Conservation (phyloP, 2,888 invertebrate species). For the Sussaba pulchella region DNA sequence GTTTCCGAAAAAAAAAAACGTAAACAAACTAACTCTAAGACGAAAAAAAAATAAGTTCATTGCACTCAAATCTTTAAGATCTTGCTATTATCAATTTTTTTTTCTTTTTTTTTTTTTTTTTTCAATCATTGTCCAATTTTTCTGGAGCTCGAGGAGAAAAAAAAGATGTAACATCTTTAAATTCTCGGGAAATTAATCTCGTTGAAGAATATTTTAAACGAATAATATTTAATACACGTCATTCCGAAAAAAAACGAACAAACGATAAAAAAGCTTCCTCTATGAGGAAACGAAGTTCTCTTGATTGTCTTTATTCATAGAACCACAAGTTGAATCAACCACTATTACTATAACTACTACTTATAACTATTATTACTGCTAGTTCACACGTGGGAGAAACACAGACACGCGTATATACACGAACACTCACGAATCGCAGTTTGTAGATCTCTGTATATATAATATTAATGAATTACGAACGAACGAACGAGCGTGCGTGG, state of each 20-base stretch:
- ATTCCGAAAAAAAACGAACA: conserved; percentile 5
- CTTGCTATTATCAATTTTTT: neutral
- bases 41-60: neutral
- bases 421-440: conserved; percentile 35
- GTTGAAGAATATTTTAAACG: neutral
- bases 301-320: conserved; percentile 12
- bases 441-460: conserved; percentile 53
- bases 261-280: conserved; percentile 2
- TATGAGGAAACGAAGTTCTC: conserved; percentile 18
- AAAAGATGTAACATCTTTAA: neutral
- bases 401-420: conserved; percentile 20
- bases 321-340: neutral
- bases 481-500: conserved; percentile 42
- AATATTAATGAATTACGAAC: conserved; percentile 42
- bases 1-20: neutral
- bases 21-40: neutral
- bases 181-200: neutral
- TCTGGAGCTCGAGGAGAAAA: no score
- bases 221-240: neutral
- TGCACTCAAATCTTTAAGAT: conserved; percentile 19
- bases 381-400: conserved; percentile 7
- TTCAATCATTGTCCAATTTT: neutral
- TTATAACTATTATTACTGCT: conserved; percentile 6
- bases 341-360: conserved; percentile 2
- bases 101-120: neutral